Conservation (phyloP, 92 coral and sea anemone genomes). For the Porites lobata region DNA sequence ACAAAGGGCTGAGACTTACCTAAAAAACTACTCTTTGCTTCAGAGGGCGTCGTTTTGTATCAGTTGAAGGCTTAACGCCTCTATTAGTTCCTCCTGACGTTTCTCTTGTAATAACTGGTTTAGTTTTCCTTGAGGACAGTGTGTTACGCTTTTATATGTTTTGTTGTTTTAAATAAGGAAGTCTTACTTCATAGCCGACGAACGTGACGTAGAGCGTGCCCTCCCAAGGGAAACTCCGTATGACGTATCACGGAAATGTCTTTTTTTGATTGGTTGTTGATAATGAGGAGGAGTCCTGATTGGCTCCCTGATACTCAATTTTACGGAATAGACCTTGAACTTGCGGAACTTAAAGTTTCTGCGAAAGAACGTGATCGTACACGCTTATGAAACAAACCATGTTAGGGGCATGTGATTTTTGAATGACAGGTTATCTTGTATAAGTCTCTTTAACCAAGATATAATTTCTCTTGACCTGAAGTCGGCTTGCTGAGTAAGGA, state of each 20-base stretch:
- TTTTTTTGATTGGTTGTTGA: slow-evolving; percentile 15
- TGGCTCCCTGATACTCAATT: not conserved
- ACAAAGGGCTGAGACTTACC: not conserved
- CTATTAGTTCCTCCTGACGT: not conserved
- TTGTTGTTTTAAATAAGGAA: not conserved
- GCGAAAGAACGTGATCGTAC: not conserved
- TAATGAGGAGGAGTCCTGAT: not conserved
- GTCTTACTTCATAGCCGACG: slow-evolving; percentile 1
- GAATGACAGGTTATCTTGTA: too few species aligned
- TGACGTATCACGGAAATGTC: not conserved
- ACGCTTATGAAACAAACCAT: too few species aligned
- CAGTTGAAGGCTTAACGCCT: slow-evolving; percentile 2
- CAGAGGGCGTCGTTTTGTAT: slow-evolving; percentile 6
- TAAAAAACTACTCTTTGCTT: not conserved
- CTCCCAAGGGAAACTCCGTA: slow-evolving; percentile 22
- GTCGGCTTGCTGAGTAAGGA: too few species aligned
- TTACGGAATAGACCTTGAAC: not conserved
- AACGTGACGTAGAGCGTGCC: not conserved
- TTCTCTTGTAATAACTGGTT: not conserved
- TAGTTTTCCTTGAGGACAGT: not conserved
- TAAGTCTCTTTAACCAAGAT: too few species aligned
- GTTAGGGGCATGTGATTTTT: too few species aligned
- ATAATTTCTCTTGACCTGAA: too few species aligned
- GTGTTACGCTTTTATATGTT: not conserved
- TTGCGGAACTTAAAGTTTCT: slow-evolving; percentile 12